A percentile compares a stretch with the other conserved stretches of the same genome.
Conservation (phyloP, 2,113 vertebrate species). For the Stercorarius parasiticus region DNA sequence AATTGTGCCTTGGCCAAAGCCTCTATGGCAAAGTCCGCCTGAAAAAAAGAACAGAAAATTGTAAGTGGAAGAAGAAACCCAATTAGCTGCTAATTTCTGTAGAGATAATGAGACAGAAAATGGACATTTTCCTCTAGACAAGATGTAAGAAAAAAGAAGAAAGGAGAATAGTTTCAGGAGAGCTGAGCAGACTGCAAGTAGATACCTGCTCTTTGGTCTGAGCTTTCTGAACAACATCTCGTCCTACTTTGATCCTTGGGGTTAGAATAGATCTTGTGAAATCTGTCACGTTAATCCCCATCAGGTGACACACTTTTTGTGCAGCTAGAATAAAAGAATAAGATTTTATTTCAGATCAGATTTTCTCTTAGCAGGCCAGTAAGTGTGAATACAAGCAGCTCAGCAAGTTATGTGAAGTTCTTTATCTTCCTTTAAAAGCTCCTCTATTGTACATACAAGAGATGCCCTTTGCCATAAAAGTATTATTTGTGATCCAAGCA, state of each 20-base stretch:
- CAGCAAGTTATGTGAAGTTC: neutral
- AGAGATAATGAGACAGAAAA: neutral
- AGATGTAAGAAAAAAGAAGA: neutral
- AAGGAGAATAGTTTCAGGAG: neutral
- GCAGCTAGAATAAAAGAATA: slow-evolving; percentile 77
- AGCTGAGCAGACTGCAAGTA: neutral
- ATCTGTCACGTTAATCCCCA: slow-evolving; percentile 93
- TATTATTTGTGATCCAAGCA: neutral
- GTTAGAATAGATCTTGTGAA: slow-evolving; percentile 92
- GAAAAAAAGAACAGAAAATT: neutral
- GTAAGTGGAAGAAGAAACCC: neutral
- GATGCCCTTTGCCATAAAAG: neutral
- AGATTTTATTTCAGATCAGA: neutral
- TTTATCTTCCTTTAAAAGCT: neutral
- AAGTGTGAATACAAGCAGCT: neutral
- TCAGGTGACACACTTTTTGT: slow-evolving; percentile 94
- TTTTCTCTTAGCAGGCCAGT: neutral
- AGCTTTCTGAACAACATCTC: slow-evolving; percentile 95
- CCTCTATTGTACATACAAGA: neutral
- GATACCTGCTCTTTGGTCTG: slow-evolving; percentile 97
- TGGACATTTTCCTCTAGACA: neutral
- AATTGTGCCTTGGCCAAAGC: slow-evolving; percentile 95
- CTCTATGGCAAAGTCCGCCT: slow-evolving; percentile 93
- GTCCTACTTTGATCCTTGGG: slow-evolving; percentile 93
- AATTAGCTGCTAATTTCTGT: neutral